Evolutionary conservation across 2,888 invertebrate species (phyloP), one percentile per base, ranked within the genome.

Genomic region (Folsomia candida): DNA sequence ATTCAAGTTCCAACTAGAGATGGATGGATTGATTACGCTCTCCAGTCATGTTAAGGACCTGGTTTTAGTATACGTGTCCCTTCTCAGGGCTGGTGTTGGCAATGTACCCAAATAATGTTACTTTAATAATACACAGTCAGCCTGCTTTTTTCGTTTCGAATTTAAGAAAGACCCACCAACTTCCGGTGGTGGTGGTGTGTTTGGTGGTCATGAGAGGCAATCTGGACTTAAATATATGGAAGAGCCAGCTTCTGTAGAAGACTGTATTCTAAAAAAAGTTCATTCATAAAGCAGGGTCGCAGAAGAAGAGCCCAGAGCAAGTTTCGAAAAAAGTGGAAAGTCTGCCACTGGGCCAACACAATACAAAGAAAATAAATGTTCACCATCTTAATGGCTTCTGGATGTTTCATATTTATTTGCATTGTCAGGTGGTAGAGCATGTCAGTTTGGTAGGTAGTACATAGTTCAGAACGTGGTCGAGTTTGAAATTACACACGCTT

Each of bases 211-310:
- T 9, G 6, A 9, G 14, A 54, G 54, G 54, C 54, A 54, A 54
- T 54, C 54, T 54, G 54, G 65, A 68, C 37, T 37, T 4, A 37
- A 37, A 37, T 37, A n/a, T 37, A 37, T 37, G 37, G 37, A 14
- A n/a, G n/a, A 18, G 26, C 18, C 60, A 67, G 60, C 61, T 61
- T 54, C 67, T 67, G 60, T 60, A 18, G 26, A 28, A 66, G 51
- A n/a, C n/a, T n/a, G 37, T 37, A 4, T 37, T 4, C 37, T 14
- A 37, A 37, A 14, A 37, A 37, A 37, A 66, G 70, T 75, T 78
- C 78, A 78, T 78, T 78, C 76, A 78, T 76, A 76, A 76, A 78
- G 71, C 37, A 14, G 37, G 14, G 62, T 63, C 27, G 11, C n/a
- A 71, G 64, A 54, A 67, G 66, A 69, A 75, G 68, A 72, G 76